Conservation (phyloP, 2,113 vertebrate species). For the Oplegnathus fasciatus region DNA sequence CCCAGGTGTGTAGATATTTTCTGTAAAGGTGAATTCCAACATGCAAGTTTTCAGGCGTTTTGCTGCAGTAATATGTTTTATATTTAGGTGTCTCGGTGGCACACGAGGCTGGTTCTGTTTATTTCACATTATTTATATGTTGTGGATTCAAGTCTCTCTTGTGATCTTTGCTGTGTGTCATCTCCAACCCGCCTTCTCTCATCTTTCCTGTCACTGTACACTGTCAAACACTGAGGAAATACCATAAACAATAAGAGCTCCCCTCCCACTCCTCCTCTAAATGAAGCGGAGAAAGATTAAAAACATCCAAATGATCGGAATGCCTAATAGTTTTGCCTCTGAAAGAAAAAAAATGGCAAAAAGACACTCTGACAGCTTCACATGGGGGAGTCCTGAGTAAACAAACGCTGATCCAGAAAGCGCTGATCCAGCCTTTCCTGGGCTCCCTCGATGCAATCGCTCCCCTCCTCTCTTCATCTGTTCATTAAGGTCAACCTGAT, state of each 20-base stretch:
- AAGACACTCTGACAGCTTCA: conserved; percentile 71
- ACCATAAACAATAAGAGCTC: conserved; percentile 34
- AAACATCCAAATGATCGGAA: conserved; percentile 53
- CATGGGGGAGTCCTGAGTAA: conserved; percentile 76
- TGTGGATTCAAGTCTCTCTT: conserved; percentile 14
- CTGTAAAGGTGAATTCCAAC: not conserved
- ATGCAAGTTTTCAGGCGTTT: not conserved
- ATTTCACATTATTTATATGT: conserved; percentile 19
- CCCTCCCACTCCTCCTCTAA: conserved; percentile 32
- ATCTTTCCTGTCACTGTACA: conserved; percentile 25
- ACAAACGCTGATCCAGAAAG: conserved; percentile 75
- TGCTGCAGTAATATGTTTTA: conserved; percentile 24
- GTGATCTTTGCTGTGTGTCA: conserved; percentile 12
- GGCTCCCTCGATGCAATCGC: conserved; percentile 70
- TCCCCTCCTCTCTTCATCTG: conserved; percentile 78
- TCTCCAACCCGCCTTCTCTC: conserved; percentile 8
- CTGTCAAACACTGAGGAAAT: conserved; percentile 43
- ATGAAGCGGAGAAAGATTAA: conserved; percentile 37
- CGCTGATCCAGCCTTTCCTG: conserved; percentile 74
- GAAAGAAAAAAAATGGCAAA: conserved; percentile 36
- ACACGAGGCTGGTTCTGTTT: not conserved
- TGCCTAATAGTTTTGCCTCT: conserved; percentile 43
- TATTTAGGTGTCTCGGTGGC: not conserved
- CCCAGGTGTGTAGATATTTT: conserved; percentile 15
- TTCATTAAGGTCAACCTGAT: conserved; percentile 83